phyloP scores from a whole-genome alignment of 2,113 vertebrate genomes.

The Cyphomyrus discorhynchus region DNA sequence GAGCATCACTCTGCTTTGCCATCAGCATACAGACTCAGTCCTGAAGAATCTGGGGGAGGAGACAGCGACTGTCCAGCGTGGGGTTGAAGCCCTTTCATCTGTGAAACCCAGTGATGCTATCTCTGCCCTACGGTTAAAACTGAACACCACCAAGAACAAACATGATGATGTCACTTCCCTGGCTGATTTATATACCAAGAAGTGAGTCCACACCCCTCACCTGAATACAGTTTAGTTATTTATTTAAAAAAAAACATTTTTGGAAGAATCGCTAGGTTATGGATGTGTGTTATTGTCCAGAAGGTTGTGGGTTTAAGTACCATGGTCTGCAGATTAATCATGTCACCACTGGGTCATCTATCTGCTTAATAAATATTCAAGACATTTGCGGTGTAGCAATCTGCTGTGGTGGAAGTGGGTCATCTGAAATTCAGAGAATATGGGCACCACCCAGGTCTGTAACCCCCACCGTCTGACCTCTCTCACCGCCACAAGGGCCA shows the following conservation, averaged over 20 bases:
- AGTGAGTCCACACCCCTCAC: conserved; percentile 57
- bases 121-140: conserved; percentile 65
- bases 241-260: background rate
- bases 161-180: conserved; percentile 63
- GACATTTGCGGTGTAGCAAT: background rate
- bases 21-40: conserved; percentile 60
- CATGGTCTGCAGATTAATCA: background rate
- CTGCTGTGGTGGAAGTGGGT: background rate
- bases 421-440: background rate
- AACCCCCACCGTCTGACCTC: background rate
- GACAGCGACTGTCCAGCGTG: conserved; percentile 63
- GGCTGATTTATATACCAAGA: conserved; percentile 71
- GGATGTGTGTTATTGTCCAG: background rate
- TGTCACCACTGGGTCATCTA: background rate
- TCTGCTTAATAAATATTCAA: background rate
- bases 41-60: conserved; percentile 70
- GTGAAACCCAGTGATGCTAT: conserved; percentile 52
- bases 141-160: conserved; percentile 73
- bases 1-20: conserved; percentile 30
- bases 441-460: background rate
- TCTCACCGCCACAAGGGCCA: conserved; percentile 58
- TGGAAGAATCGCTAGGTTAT: background rate
- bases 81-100: conserved; percentile 69
- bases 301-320: background rate
- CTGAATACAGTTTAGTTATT: background rate